These are phyloP conservation scores for Phoebastria nigripes DNA, from an alignment of 2,797 vertebrate genomes.

Conservation along the genomic window DNA sequence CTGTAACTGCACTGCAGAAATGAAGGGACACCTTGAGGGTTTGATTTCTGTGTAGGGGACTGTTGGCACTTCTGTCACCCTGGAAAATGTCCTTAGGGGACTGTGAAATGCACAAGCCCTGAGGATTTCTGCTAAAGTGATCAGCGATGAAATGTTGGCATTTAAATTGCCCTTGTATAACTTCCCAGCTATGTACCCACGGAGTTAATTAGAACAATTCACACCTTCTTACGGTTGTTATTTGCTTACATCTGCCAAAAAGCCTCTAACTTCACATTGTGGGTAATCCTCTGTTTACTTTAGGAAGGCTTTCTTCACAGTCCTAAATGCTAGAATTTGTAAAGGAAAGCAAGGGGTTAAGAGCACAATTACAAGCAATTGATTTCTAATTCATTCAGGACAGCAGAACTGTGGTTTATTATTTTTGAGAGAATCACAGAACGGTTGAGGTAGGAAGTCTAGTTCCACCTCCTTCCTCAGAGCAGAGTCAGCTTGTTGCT, in stretches of 20 bases:
- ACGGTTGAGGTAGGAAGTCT: background rate
- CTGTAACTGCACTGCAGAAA: background rate
- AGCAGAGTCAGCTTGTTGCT: background rate
- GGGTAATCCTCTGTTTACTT: background rate
- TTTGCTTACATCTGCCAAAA: background rate
- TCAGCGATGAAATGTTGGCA: background rate
- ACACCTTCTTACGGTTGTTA: background rate
- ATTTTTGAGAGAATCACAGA: background rate
- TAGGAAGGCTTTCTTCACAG: background rate
- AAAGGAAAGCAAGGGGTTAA: background rate
- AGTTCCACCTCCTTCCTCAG: background rate
- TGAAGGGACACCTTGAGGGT: background rate
- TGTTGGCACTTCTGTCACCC: background rate
- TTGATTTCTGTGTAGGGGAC: background rate
- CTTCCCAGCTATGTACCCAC: background rate
- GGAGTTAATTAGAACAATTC: slow-evolving; percentile 41
- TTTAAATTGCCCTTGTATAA: background rate
- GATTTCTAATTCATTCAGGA: background rate
- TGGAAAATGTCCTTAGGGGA: background rate
- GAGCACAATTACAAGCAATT: background rate
- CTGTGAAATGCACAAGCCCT: background rate
- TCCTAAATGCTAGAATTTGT: background rate
- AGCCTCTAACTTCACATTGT: background rate
- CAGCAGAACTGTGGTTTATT: background rate
- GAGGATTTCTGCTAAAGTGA: background rate